These are phyloP conservation scores for Momotus momota DNA, from an alignment of 2,797 vertebrate genomes.

Conservation along the genomic window DNA sequence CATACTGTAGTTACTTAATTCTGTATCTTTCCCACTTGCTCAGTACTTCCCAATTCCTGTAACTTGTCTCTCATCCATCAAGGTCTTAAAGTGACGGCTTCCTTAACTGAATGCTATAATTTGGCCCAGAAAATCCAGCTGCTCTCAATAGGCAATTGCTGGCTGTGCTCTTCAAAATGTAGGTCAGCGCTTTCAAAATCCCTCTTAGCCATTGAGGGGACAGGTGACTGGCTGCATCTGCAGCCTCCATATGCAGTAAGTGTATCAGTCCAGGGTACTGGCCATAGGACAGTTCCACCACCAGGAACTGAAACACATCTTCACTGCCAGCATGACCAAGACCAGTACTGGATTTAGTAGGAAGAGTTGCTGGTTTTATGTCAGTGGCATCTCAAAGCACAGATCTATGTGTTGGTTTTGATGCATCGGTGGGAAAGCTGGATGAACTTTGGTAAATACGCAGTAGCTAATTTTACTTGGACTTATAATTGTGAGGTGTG, in stretches of 20 bases:
- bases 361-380: background rate
- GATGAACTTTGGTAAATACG: background rate
- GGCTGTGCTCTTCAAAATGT: slow-evolving; percentile 33
- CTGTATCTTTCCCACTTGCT: background rate
- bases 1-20: background rate
- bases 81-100: background rate
- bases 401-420: background rate
- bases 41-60: background rate
- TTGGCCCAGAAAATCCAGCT: slow-evolving; percentile 52
- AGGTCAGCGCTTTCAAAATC: slow-evolving; percentile 38
- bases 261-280: slow-evolving; percentile 11
- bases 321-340: slow-evolving; percentile 5
- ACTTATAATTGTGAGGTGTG: background rate
- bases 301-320: slow-evolving; percentile 5
- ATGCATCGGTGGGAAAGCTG: background rate
- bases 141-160: background rate
- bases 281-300: background rate
- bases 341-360: background rate
- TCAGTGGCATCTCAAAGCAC: background rate
- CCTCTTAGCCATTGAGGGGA: background rate
- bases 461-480: background rate
- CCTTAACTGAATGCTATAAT: background rate
- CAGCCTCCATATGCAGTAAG: background rate
- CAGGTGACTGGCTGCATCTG: slow-evolving; percentile 56
- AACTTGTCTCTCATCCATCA: background rate